A percentile compares a stretch with the other conserved stretches of the same genome.
phyloP scores from a whole-genome alignment of 2,113 vertebrate genomes.

The Sinocyclocheilus anophthalmus region DNA sequence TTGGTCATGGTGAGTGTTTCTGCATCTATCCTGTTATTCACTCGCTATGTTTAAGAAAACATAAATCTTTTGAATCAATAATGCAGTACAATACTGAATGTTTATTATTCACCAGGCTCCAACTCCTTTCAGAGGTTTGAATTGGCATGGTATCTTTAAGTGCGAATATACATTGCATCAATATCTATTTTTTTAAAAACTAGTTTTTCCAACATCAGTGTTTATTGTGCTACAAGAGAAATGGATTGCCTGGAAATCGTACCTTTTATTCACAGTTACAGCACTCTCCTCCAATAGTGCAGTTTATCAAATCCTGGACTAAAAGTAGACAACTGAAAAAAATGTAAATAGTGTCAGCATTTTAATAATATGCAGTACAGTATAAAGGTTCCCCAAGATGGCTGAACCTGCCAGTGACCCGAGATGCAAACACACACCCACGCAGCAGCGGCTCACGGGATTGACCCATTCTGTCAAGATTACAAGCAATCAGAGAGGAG shows the following conservation, averaged over 20 bases:
- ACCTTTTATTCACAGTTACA: conserved; percentile 7
- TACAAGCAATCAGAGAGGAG: conserved; percentile 18
- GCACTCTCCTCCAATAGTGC: conserved; percentile 4
- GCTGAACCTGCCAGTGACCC: conserved; percentile 21
- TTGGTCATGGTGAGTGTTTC: not conserved
- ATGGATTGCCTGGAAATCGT: conserved; percentile 16
- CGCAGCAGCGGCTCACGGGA: conserved; percentile 3
- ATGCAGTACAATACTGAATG: not conserved
- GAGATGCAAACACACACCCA: conserved; percentile 34
- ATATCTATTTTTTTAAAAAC: conserved; percentile 2
- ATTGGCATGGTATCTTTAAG: not conserved
- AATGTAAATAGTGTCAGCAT: conserved; percentile 26
- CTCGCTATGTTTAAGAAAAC: not conserved
- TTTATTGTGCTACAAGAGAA: conserved; percentile 3
- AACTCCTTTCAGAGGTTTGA: not conserved
- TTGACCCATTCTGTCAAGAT: conserved; percentile 20
- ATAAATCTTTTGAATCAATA: conserved; percentile 19
- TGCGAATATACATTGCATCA: not conserved
- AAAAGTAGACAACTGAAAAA: conserved; percentile 30
- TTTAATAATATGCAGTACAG: conserved; percentile 39
- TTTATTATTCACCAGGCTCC: not conserved
- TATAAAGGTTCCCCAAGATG: conserved; percentile 19
- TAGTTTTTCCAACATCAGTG: not conserved
- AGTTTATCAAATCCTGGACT: conserved; percentile 6
- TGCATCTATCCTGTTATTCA: not conserved